Percentiles rank a stretch among this genome's conserved stretches.
These are phyloP conservation scores for Aphelinus atriplicis DNA, from an alignment of 1,140 invertebrate species.

Conservation along the genomic window DNA sequence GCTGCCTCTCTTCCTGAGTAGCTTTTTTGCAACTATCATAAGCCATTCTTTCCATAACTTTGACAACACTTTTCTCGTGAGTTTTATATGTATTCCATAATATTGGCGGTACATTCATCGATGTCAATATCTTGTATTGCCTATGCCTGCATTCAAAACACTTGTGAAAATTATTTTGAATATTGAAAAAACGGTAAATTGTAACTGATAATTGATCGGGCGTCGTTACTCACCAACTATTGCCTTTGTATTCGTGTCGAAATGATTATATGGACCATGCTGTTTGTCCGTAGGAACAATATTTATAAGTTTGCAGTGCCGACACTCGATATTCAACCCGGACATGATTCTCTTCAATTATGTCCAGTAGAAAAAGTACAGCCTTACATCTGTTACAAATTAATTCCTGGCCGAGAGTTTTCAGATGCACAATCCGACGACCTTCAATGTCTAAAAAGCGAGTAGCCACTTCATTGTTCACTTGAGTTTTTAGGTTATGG, in stretches of 20 bases:
- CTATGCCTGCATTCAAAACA: slow-evolving; percentile 18
- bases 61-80: slow-evolving; percentile 31
- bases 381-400: background rate
- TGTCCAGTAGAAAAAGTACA: background rate
- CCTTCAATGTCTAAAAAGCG: background rate
- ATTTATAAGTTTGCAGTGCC: background rate
- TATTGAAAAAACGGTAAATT: no score
- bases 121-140: slow-evolving; percentile 34
- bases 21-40: slow-evolving; percentile 34
- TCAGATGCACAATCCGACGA: background rate
- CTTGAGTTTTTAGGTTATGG: no score
- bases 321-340: background rate
- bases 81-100: slow-evolving; percentile 31
- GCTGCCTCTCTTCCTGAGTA: slow-evolving; percentile 28
- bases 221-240: background rate
- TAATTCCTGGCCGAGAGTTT: background rate
- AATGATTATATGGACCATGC: background rate
- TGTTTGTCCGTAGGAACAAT: slow-evolving; percentile 1
- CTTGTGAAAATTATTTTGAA: background rate
- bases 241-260: no score
- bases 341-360: background rate
- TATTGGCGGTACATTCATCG: slow-evolving; percentile 28
- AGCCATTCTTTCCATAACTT: slow-evolving; percentile 30
- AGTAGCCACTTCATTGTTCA: no score
- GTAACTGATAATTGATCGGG: no score